These are phyloP conservation scores for Tetraneura akinire DNA, from an alignment of 1,140 invertebrate species.

Conservation along the genomic window DNA sequence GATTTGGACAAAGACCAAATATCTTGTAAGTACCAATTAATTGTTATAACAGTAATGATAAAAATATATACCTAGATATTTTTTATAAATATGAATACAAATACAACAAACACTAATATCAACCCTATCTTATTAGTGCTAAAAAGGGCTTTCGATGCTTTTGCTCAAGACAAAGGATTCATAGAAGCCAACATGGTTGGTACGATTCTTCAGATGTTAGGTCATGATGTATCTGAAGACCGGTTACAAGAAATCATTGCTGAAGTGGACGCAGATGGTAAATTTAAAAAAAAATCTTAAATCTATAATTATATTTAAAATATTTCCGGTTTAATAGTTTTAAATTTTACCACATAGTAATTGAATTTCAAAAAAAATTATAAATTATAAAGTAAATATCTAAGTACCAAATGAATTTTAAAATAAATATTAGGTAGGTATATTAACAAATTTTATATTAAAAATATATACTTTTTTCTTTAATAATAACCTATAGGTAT, in stretches of 20 bases:
- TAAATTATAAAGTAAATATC: too few species aligned
- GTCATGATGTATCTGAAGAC: conserved; percentile 91
- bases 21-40: conserved; percentile 62
- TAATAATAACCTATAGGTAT: too few species aligned
- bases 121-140: conserved; percentile 62
- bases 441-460: too few species aligned
- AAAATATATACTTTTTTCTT: too few species aligned
- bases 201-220: conserved; percentile 90
- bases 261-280: conserved; percentile 93
- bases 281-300: conserved; percentile 57
- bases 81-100: too few species aligned
- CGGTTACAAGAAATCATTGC: conserved; percentile 92
- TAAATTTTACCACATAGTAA: too few species aligned
- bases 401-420: too few species aligned
- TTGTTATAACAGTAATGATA: background rate
- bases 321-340: too few species aligned
- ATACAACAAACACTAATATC: background rate
- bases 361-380: too few species aligned
- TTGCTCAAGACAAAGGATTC: conserved; percentile 90
- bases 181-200: conserved; percentile 93
- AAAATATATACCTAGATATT: too few species aligned
- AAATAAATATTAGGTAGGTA: too few species aligned
- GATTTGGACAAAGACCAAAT: conserved; percentile 72
- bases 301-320: too few species aligned
- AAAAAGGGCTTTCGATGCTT: conserved; percentile 94